Evolutionary conservation across 2,113 vertebrate genomes (phyloP), one percentile per base, ranked within the genome.

Genomic region (Carlito syrichta): DNA sequence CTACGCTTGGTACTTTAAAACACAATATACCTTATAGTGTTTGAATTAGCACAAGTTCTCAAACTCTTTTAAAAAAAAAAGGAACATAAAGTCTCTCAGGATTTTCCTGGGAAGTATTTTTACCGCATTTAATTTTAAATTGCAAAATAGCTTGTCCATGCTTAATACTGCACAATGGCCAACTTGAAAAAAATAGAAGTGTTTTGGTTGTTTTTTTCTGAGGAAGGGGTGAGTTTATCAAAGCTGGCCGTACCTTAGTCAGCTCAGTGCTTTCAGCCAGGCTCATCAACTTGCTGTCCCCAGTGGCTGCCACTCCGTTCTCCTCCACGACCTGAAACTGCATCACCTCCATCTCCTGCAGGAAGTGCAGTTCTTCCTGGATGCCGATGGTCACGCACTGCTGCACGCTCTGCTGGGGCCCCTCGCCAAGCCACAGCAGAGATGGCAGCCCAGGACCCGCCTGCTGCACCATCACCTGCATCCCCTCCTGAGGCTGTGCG

Each of bases 241-340:
- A 35, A 56, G 25, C 8, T 13, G 19, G 32, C 4, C 8, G 3
- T 97, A 98, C 97, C 98, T 98, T 86, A 0, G 9, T 35, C 85
- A 38, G 23, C 25, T n/a, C 52, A 10, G 40, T 0, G 52, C 2
- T 68, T 93, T 56, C 92, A 0, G 85, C 68, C 60, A 50, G 60
- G 79, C 13, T 63, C 27, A 54, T 58, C 0, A 4, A 16, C 7
- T 62, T 6, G 2, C 7, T 56, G 58, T 79, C 96, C 2, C 90
- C 76, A 13, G 25, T 3, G 54, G 54, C 14, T 13, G 1, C 12
- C 0, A 40, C 68, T 16, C 6, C 12, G 14, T 23, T 10, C 16
- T 92, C 96, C 71, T 95, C 96, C 91, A 97, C 5, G 14, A 91
- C 0, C 0, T 8, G 94, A 1, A 96, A 2, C 6, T 91, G 92